Evolutionary conservation across 2,888 invertebrate genomes (phyloP).

Genomic region (Alviniconcha strummeri): DNA sequence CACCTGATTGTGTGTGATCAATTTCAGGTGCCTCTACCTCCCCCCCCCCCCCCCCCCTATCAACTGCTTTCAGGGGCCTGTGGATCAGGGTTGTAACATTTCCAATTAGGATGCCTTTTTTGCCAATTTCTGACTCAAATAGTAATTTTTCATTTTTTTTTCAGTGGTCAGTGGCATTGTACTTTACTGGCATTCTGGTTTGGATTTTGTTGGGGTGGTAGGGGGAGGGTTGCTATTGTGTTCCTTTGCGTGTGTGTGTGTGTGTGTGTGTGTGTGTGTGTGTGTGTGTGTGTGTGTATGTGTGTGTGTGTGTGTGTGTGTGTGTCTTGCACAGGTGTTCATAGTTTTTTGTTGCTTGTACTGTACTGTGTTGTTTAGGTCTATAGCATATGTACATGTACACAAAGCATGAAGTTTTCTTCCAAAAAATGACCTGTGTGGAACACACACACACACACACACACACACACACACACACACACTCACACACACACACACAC

Average conservation of each 20-base stretch:
- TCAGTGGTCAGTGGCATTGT: background rate
- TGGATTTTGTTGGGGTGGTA: background rate
- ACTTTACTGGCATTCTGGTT: background rate
- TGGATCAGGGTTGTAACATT: background rate
- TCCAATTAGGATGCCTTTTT: background rate
- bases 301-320: slow-evolving; percentile 9
- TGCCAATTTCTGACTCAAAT: background rate
- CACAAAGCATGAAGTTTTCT: background rate
- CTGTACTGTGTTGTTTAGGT: background rate
- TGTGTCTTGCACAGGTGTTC: background rate
- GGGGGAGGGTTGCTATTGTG: background rate
- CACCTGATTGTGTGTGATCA: too few species aligned
- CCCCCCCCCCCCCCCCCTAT: too few species aligned
- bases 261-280: slow-evolving; percentile 1
- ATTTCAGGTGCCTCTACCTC: too few species aligned
- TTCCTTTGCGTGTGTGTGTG: slow-evolving; percentile 10
- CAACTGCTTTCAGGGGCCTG: too few species aligned
- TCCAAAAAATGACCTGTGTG: too few species aligned
- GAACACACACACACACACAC: background rate
- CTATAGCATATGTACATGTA: background rate
- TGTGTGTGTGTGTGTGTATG: slow-evolving; percentile 3
- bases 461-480: slow-evolving; percentile 6
- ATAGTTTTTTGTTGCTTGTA: background rate
- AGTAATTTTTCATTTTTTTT: background rate
- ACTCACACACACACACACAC: background rate